Evolutionary conservation across 1,140 invertebrate species (phyloP).

Genomic region (Heliothis subflexa): DNA sequence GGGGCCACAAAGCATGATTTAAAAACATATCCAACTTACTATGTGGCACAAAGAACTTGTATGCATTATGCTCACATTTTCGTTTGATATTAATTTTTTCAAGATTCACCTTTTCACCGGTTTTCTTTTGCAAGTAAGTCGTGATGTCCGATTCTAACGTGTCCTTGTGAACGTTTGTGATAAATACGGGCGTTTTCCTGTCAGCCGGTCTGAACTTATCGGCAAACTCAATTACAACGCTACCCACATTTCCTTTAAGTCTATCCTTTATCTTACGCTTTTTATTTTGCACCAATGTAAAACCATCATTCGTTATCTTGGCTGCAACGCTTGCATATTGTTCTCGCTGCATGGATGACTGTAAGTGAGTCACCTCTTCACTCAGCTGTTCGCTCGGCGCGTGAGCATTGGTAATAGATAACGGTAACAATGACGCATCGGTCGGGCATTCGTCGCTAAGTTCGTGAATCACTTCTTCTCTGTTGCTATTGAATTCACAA

Average conservation of each 20-base stretch:
- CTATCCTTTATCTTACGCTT: slow-evolving; percentile 15
- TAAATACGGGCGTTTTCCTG: not conserved
- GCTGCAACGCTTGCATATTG: slow-evolving; percentile 37
- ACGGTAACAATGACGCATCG: not conserved
- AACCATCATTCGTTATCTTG: slow-evolving; percentile 18
- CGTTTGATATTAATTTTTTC: not conserved
- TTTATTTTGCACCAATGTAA: slow-evolving; percentile 41
- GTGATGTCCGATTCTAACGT: not conserved
- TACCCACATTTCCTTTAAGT: not conserved
- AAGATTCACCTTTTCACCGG: not conserved
- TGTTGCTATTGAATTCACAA: too few relatives aligned
- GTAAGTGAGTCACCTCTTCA: not conserved
- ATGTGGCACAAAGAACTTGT: slow-evolving; percentile 46
- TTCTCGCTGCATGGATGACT: not conserved
- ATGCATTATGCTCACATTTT: slow-evolving; percentile 35
- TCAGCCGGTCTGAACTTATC: slow-evolving; percentile 12
- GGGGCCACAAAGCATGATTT: too few relatives aligned
- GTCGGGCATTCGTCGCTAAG: not conserved
- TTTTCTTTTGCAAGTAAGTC: not conserved
- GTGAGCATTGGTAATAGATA: not conserved
- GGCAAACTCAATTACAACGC: not conserved
- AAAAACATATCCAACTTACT: too few relatives aligned
- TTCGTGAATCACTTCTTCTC: slow-evolving; percentile 11
- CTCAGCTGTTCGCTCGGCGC: slow-evolving; percentile 24
- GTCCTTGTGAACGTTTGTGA: not conserved